Evolutionary conservation across 2,113 vertebrate genomes (phyloP), one percentile per base, ranked within the genome.

Genomic region (Lophura nycthemera): DNA sequence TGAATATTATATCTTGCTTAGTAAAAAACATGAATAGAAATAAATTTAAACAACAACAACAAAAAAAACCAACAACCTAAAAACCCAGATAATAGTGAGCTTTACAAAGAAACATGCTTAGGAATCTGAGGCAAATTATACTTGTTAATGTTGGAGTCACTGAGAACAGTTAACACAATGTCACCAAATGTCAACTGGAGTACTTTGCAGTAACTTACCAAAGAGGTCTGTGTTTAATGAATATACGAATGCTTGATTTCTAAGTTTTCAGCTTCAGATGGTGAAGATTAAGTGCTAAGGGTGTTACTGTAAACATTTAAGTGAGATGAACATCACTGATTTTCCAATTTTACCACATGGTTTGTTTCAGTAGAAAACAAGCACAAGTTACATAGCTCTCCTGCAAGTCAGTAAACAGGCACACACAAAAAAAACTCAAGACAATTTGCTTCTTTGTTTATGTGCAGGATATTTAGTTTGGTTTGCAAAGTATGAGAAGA

Each of bases 401-500:
- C 90, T 95, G 83, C 82, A 78, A 93, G 88, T 95, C 83, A 82
- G 75, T 93, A 95, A 96, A 95, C 81, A 89, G 81, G 88, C 88
- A 56, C 67, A 93, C 4, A 4, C 16, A 42, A 13, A 91, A 88
- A 90, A 92, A 92, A 92, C 79, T 77, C 89, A 63, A 65, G 11
- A 29, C 73, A 70, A 84, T 76, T 86, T 11, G 1, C 86, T 96
- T 88, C 88, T 97, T 93, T 96, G 88, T 94, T 94, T 93, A 90
- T 83, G 79, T 87, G 95, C 93, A 96, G 89, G 83, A 87, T 94
- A 96, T 96, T 97, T 94, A 93, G 92, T 96, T 97, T 92, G 97
- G 96, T 97, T 97, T 98, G 96, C 96, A 96, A 97, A 96, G 64
- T 97, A 97, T 97, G 96, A 97, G 93, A 96, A 96, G 91, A 98